These are phyloP conservation scores for Calyptomena viridis DNA, from an alignment of 2,113 vertebrate species.

Conservation along the genomic window DNA sequence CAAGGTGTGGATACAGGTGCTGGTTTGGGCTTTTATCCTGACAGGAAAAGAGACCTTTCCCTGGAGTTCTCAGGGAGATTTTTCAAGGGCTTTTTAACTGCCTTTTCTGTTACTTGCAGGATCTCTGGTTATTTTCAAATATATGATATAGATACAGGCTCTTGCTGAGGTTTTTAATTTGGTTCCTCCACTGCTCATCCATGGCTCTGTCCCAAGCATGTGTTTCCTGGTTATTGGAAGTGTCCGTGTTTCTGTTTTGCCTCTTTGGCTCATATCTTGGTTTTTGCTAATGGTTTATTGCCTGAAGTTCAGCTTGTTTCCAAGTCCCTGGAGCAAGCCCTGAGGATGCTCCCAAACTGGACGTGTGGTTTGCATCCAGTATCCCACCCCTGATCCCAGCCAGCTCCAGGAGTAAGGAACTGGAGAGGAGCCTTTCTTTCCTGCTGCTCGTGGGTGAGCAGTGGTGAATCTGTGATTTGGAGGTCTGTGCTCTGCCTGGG, in stretches of 20 bases:
- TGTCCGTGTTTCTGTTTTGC: not conserved
- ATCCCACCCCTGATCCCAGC: not conserved
- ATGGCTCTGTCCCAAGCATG: not conserved
- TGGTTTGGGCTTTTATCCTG: not conserved
- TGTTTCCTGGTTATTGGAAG: not conserved
- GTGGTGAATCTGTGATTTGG: not conserved
- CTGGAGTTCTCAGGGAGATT: not conserved
- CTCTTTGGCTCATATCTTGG: not conserved
- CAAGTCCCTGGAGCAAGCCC: not conserved
- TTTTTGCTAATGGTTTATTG: not conserved
- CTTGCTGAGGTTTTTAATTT: not conserved
- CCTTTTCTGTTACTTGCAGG: not conserved
- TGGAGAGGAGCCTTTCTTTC: not conserved
- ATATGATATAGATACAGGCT: not conserved
- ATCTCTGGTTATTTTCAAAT: not conserved
- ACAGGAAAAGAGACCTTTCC: not conserved
- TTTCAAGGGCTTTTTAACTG: not conserved
- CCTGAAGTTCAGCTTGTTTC: not conserved
- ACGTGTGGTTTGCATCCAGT: not conserved
- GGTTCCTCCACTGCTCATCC: not conserved
- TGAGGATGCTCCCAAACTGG: not conserved
- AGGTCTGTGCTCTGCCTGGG: not conserved
- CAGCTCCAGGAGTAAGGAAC: not conserved
- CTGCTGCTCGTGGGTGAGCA: not conserved
- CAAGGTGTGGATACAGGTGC: not conserved